Conservation (phyloP, 1,140 invertebrate species). For the Trichoplusia ni region DNA sequence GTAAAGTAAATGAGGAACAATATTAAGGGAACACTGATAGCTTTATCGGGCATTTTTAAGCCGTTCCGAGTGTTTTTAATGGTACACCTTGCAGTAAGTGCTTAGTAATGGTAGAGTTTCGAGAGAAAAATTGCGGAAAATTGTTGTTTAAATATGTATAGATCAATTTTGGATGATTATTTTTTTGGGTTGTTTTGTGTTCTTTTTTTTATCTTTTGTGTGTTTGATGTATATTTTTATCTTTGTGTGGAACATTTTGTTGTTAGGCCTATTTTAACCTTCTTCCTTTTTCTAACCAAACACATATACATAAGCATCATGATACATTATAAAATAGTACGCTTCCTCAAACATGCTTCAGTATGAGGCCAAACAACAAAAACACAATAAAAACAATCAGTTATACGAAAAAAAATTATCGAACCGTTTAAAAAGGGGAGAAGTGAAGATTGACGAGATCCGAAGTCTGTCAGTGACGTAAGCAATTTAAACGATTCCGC, state of each 20-base stretch:
- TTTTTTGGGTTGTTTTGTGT: too few species aligned
- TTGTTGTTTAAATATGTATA: too few species aligned
- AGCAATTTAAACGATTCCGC: slow-evolving; percentile 30
- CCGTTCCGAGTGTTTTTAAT: slow-evolving; percentile 10
- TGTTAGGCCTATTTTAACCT: too few species aligned
- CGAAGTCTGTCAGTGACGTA: slow-evolving; percentile 22
- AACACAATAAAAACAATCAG: slow-evolving; percentile 24
- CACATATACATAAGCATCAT: too few species aligned
- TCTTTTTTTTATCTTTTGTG: too few species aligned
- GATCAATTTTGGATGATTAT: too few species aligned
- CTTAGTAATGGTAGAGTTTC: neutral
- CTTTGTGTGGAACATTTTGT: too few species aligned
- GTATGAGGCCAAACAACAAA: neutral
- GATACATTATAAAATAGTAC: neutral
- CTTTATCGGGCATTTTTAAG: slow-evolving; percentile 30
- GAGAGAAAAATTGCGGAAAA: too few species aligned
- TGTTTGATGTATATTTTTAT: too few species aligned
- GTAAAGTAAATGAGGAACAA: slow-evolving; percentile 34
- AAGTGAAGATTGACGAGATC: slow-evolving; percentile 30
- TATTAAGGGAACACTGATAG: slow-evolving; percentile 31
- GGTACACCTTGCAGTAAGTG: slow-evolving; percentile 3
- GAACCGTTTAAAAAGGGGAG: slow-evolving; percentile 25
- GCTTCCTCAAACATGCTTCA: neutral
- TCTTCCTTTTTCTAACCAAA: too few species aligned
- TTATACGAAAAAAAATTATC: slow-evolving; percentile 12